Evolutionary conservation across 2,888 invertebrate species (phyloP).

Genomic region (Drosophila meridionalis): DNA sequence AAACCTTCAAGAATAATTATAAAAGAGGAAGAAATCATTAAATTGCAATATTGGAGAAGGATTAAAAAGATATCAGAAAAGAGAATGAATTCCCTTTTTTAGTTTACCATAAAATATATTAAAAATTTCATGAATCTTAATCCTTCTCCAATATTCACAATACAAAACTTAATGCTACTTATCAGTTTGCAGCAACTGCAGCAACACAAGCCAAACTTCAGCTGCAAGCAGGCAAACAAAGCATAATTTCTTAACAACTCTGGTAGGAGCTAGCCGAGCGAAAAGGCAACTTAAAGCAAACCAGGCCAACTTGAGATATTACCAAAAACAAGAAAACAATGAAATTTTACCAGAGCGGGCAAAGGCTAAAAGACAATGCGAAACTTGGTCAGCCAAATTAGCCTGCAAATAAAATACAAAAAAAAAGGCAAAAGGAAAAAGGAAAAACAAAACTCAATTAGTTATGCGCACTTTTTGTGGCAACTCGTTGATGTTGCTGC

Average conservation of each 20-base stretch:
- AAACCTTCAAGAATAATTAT: not conserved
- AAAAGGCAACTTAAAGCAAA: slow-evolving; percentile 8
- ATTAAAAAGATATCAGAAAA: not conserved
- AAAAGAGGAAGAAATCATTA: not conserved
- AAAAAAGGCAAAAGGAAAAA: not conserved
- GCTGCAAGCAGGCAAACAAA: not conserved
- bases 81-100: not conserved
- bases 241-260: slow-evolving; percentile 8
- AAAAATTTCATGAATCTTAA: not conserved
- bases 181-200: not conserved
- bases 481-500: slow-evolving; percentile 6
- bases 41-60: no score
- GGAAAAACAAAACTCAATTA: slow-evolving; percentile 40
- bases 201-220: not conserved
- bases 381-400: slow-evolving; percentile 48
- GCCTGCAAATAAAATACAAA: slow-evolving; percentile 20
- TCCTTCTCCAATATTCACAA: not conserved
- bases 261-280: not conserved
- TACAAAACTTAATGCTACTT: not conserved
- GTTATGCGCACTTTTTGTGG: slow-evolving; percentile 53
- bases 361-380: slow-evolving; percentile 36
- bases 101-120: not conserved
- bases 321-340: slow-evolving; percentile 14
- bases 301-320: slow-evolving; percentile 27
- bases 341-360: not conserved